phyloP scores from a whole-genome alignment of 2,113 vertebrate genomes.

The Onychostoma macrolepis region DNA sequence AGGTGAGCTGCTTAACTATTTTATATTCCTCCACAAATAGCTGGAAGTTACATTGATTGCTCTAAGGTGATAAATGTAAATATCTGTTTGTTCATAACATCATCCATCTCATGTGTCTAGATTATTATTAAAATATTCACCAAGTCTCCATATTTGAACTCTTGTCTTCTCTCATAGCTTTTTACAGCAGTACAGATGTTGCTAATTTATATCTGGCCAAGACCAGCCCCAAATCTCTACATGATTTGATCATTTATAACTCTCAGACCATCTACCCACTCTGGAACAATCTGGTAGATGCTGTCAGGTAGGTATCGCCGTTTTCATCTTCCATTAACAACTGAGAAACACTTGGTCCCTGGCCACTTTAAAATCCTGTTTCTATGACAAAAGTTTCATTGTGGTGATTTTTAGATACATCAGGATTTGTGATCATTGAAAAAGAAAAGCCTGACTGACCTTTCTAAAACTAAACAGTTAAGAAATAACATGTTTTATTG shows the following conservation, averaged over 20 bases:
- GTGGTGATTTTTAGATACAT: neutral
- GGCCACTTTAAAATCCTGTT: neutral
- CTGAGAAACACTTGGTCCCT: neutral
- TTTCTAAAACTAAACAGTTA: neutral
- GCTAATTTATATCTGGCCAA: slow-evolving; percentile 74
- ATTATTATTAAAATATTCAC: neutral
- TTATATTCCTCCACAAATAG: neutral
- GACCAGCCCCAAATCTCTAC: slow-evolving; percentile 73
- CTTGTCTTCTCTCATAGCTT: slow-evolving; percentile 55
- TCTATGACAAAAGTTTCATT: neutral
- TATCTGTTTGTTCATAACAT: neutral
- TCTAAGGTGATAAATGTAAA: neutral
- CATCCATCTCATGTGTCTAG: neutral
- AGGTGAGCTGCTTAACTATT: slow-evolving; percentile 57
- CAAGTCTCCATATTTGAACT: neutral
- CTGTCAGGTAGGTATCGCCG: slow-evolving; percentile 69
- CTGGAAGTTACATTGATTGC: neutral
- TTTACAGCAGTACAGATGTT: slow-evolving; percentile 76
- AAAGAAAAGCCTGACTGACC: no score
- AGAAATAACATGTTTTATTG: no score
- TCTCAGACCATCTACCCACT: slow-evolving; percentile 78
- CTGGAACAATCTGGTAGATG: slow-evolving; percentile 75
- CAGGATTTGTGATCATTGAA: neutral
- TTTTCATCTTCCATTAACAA: neutral
- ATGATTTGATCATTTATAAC: slow-evolving; percentile 73